phyloP scores from a whole-genome alignment of 1,140 invertebrate genomes.

The Coelopa frigida region DNA sequence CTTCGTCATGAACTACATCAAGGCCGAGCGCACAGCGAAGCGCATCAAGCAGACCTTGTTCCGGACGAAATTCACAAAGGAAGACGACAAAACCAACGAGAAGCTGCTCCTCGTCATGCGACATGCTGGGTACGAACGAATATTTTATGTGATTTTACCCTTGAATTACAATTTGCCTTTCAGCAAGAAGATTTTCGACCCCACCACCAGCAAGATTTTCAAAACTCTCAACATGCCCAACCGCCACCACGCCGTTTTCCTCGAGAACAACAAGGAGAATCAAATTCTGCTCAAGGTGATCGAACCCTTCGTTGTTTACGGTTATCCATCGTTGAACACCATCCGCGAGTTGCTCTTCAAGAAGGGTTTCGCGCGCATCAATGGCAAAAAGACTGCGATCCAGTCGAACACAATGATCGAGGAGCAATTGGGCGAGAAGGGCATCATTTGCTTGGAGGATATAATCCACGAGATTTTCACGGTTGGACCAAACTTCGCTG shows the following conservation, averaged over 20 bases:
- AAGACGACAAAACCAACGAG: conserved; percentile 26
- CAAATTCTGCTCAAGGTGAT: conserved; percentile 36
- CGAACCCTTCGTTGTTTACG: conserved; percentile 41
- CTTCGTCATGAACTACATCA: conserved; percentile 39
- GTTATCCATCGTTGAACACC: conserved; percentile 30
- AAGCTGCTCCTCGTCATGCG: conserved; percentile 37
- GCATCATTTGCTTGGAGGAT: conserved; percentile 41
- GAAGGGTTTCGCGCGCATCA: conserved; percentile 37
- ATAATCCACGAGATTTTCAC: conserved; percentile 44
- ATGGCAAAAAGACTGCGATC: conserved; percentile 36
- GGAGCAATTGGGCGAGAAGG: conserved; percentile 35
- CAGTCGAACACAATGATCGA: conserved; percentile 41
- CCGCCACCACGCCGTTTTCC: conserved; percentile 35
- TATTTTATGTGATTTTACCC: background rate
- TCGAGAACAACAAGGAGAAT: conserved; percentile 38
- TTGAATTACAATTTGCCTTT: conserved; percentile 1
- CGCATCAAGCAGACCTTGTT: conserved; percentile 33
- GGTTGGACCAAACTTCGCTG: conserved; percentile 37
- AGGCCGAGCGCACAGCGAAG: conserved; percentile 37
- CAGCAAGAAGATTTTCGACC: conserved; percentile 36
- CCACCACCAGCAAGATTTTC: conserved; percentile 35
- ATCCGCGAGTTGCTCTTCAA: conserved; percentile 42
- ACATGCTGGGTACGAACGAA: conserved; percentile 30
- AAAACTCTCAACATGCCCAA: conserved; percentile 22
- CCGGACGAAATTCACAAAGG: conserved; percentile 19